Evolutionary conservation across 1,140 invertebrate species (phyloP), one percentile per base, ranked within the genome.

Genomic region (Bombus cullumanus): DNA sequence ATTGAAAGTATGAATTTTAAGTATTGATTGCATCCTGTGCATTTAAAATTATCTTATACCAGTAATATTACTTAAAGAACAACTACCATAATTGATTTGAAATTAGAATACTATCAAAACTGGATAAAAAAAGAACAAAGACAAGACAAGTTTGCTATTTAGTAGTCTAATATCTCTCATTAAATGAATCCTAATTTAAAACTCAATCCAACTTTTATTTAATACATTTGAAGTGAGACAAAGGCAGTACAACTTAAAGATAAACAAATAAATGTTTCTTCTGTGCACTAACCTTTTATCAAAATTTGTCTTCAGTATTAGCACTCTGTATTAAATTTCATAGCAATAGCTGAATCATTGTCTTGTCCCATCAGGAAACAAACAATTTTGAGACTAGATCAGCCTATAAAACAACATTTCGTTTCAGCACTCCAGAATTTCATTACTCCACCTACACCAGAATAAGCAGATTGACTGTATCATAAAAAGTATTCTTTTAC

Each of bases 221-320:
- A 53, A 53, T 53, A 53, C 6, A 22, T 53, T 53, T 22, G 1
- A 53, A 53, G 18, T 53, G 47, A 53, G 18, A 53, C 18, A 53
- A 53, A 53, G 31, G 66, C 31, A 68, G 31, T 34, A 68, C 66
- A 68, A 68, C 31, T 34, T 68, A 68, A 68, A 68, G 66, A 68
- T 68, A 68, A 68, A 68, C 66, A 68, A 68, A 68, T 68, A 68
- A 68, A 34, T 22, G 66, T 68, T 68, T 34, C 66, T 68, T 68
- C 66, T 68, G 66, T 68, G 66, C 31, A 68, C 66, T 68, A 68
- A 68, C 66, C 66, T 68, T 68, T 68, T 68, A 34, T 34, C 15
- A 53, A 68, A 68, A 68, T 34, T 34, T 34, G 31, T 34, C 31
- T 68, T 34, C 66, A 68, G 31, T 68, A 68, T 68, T 68, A 68